Evolutionary conservation across 2,797 vertebrate species (phyloP).

Genomic region (Iguana delicatissima): DNA sequence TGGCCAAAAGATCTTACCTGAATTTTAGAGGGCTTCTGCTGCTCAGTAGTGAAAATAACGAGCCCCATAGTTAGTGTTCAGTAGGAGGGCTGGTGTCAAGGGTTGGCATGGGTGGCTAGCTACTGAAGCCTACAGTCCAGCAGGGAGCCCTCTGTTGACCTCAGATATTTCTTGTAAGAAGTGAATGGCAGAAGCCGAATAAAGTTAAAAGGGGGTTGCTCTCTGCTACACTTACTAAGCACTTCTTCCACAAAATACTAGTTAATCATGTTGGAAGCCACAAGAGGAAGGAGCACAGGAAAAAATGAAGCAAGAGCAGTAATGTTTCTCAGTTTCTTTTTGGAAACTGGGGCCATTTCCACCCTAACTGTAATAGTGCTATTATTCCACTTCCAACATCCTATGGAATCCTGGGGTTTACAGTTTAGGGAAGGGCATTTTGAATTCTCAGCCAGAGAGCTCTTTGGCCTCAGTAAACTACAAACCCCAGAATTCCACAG

Average conservation of each 20-base stretch:
- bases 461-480: too few species aligned
- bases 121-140: not conserved
- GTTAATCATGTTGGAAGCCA: not conserved
- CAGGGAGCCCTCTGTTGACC: not conserved
- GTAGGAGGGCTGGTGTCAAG: not conserved
- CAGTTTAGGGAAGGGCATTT: too few species aligned
- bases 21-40: not conserved
- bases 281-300: not conserved
- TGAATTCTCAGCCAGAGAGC: too few species aligned
- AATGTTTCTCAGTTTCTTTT: too few species aligned
- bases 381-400: too few species aligned
- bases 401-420: too few species aligned
- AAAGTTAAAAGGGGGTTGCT: not conserved
- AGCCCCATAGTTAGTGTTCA: not conserved
- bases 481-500: too few species aligned
- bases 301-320: not conserved
- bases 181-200: not conserved
- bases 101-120: not conserved
- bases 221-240: not conserved
- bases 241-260: not conserved
- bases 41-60: not conserved
- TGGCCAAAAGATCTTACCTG: too few species aligned
- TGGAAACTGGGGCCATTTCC: too few species aligned
- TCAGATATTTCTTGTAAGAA: not conserved
- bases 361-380: too few species aligned